Percentiles rank a stretch among this genome's conserved stretches.
Conservation (phyloP, 2,113 vertebrate species). For the Alouatta palliata region DNA sequence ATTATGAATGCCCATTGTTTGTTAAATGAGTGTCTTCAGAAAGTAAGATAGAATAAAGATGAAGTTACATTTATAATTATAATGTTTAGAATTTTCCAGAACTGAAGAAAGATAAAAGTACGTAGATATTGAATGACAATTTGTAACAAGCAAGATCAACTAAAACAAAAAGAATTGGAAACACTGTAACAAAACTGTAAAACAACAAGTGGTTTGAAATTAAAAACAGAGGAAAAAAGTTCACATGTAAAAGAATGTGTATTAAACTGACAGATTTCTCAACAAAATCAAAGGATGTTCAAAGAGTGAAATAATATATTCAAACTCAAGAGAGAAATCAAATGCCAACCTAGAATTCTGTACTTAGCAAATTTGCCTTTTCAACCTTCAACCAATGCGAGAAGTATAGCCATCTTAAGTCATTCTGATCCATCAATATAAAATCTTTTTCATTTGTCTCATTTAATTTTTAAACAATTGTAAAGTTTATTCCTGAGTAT, state of each 20-base stretch:
- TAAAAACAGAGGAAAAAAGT: not conserved
- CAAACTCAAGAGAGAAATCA: not conserved
- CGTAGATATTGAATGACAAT: not conserved
- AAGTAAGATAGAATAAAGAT: not conserved
- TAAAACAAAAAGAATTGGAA: not conserved
- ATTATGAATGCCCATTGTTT: not conserved
- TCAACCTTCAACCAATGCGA: not conserved
- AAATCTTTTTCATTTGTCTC: not conserved
- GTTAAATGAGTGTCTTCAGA: not conserved
- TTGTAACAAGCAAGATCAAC: not conserved
- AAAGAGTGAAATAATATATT: not conserved
- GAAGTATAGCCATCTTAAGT: not conserved
- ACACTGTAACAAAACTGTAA: not conserved
- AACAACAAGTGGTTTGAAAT: not conserved
- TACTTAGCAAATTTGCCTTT: not conserved
- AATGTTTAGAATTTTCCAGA: not conserved
- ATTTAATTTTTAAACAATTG: not conserved
- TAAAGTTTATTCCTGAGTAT: not conserved
- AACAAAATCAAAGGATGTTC: not conserved
- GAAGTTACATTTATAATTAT: not conserved
- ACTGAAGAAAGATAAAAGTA: not conserved
- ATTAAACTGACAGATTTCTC: not conserved
- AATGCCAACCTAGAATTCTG: not conserved
- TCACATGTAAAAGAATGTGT: not conserved
- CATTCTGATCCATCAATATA: not conserved